Evolutionary conservation across 2,888 invertebrate genomes (phyloP).

Genomic region (Mimas tiliae): DNA sequence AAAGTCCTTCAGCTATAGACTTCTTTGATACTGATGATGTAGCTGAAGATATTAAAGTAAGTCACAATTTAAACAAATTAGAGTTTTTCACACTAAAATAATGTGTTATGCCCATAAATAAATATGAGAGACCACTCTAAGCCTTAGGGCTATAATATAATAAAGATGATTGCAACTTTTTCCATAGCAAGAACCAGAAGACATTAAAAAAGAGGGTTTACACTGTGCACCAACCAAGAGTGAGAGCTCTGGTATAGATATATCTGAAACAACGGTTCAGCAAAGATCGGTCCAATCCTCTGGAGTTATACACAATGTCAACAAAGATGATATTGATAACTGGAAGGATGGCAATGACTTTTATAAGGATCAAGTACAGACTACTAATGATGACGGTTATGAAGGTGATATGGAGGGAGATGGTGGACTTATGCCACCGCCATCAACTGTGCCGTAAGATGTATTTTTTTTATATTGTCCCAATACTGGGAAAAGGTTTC

Average conservation of each 20-base stretch:
- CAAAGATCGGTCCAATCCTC: not conserved
- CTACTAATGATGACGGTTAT: constrained; percentile 87
- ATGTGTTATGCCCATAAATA: too few species aligned
- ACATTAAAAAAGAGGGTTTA: not conserved
- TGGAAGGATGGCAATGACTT: constrained; percentile 50
- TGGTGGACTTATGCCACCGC: constrained; percentile 94
- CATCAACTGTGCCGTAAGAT: constrained; percentile 85
- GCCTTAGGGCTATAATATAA: not conserved
- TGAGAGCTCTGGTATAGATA: not conserved
- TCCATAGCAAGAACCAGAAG: not conserved
- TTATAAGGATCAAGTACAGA: constrained; percentile 57
- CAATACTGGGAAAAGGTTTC: too few species aligned
- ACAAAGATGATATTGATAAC: constrained; percentile 42
- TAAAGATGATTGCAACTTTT: not conserved
- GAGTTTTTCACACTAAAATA: too few species aligned
- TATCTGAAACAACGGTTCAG: not conserved
- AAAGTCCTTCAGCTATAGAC: constrained; percentile 90
- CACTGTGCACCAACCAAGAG: not conserved
- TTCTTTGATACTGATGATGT: constrained; percentile 97
- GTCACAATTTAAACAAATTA: too few species aligned
- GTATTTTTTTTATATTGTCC: not conserved
- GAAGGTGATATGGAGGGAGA: constrained; percentile 87
- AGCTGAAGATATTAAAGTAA: constrained; percentile 90
- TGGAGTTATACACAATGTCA: constrained; percentile 64
- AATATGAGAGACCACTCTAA: too few species aligned